These are phyloP conservation scores for Hemicordylus capensis DNA, from an alignment of 2,113 vertebrate genomes.

Conservation along the genomic window DNA sequence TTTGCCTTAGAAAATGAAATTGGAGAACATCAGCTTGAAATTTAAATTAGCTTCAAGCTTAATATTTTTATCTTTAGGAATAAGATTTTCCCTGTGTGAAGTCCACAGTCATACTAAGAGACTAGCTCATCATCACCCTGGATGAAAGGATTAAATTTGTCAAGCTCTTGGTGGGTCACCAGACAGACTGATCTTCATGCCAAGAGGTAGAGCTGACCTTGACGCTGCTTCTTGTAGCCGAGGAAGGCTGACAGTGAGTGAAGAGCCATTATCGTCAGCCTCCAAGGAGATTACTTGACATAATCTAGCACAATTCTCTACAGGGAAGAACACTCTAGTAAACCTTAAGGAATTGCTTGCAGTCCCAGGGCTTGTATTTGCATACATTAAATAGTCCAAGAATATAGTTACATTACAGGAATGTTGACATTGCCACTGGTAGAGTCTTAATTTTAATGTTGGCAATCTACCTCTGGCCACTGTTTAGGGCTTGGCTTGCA, in stretches of 20 bases:
- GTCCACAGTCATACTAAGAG: constrained; percentile 11
- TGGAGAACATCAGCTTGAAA: background rate
- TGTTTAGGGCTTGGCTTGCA: background rate
- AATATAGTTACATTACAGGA: background rate
- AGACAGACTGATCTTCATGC: constrained; percentile 56
- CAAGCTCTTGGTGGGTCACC: constrained; percentile 39
- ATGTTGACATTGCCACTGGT: background rate
- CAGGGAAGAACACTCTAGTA: background rate
- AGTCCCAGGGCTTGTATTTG: background rate
- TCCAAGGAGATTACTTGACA: constrained; percentile 31
- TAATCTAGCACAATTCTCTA: background rate
- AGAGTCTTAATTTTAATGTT: background rate
- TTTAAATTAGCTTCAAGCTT: constrained; percentile 13
- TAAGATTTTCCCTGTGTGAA: background rate
- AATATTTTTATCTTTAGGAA: background rate
- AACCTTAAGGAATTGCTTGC: background rate
- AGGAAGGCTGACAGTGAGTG: constrained; percentile 44
- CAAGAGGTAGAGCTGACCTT: constrained; percentile 64
- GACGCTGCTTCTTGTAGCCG: constrained; percentile 52
- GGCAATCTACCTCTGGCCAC: too few species aligned
- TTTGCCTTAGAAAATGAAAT: background rate
- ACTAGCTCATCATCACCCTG: constrained; percentile 15
- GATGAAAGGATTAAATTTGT: constrained; percentile 62
- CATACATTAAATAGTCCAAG: background rate
- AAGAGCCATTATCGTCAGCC: constrained; percentile 31